These are phyloP conservation scores for Cinclus mexicanus DNA, from an alignment of 2,113 vertebrate genomes.

Conservation along the genomic window DNA sequence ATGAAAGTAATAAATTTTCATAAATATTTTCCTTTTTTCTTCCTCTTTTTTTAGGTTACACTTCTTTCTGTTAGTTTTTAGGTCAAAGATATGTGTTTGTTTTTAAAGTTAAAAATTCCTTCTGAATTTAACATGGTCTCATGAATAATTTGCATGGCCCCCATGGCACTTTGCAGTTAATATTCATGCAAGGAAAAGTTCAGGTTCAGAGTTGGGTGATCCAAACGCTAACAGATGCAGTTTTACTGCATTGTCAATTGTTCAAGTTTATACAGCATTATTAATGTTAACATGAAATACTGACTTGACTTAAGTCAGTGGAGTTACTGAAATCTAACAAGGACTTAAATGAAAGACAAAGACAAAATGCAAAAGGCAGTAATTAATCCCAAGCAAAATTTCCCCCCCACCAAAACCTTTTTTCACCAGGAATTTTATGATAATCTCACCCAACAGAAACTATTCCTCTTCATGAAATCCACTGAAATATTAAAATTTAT, in stretches of 20 bases:
- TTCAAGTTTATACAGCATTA: background rate
- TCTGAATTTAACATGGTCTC: background rate
- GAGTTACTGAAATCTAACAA: background rate
- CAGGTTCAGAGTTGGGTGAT: background rate
- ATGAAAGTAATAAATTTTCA: background rate
- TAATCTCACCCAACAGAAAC: background rate
- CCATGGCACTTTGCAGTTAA: conserved; percentile 1
- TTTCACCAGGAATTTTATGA: background rate
- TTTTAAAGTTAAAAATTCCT: conserved; percentile 24
- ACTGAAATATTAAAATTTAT: background rate
- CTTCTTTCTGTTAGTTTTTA: background rate
- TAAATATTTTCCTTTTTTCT: background rate
- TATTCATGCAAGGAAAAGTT: background rate
- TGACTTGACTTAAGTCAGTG: background rate
- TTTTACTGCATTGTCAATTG: background rate
- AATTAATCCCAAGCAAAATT: background rate
- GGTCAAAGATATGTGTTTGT: background rate
- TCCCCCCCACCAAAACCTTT: background rate
- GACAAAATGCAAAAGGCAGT: background rate
- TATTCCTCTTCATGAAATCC: background rate
- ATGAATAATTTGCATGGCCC: conserved; percentile 25
- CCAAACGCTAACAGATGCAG: background rate
- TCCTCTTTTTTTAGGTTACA: background rate
- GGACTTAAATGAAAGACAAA: background rate
- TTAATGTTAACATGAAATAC: background rate